Conservation (phyloP, 2,113 vertebrate genomes). For the Alligator sinensis region DNA sequence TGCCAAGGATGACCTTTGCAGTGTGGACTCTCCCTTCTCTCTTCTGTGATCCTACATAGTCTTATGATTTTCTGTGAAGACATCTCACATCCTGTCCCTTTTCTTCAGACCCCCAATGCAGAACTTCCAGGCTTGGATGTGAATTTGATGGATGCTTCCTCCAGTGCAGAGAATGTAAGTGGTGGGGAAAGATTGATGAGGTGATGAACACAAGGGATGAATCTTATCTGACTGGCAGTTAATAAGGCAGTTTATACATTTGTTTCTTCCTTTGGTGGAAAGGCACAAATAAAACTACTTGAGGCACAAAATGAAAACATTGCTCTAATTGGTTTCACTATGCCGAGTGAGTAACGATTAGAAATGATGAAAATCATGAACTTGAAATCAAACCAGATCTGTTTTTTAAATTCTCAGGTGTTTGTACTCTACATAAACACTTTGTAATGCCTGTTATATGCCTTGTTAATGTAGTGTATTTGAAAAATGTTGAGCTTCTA, state of each 20-base stretch:
- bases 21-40: not conserved
- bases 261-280: too few species aligned
- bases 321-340: not conserved
- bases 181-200: fast-evolving
- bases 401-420: not conserved
- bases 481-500: not conserved
- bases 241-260: too few species aligned
- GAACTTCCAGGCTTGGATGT: conserved; percentile 68
- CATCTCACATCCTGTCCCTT: not conserved
- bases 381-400: not conserved
- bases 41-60: not conserved
- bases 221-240: not conserved
- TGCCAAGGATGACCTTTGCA: not conserved
- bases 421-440: not conserved
- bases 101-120: conserved; percentile 61
- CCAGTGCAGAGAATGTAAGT: conserved; percentile 65
- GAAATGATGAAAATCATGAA: not conserved
- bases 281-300: not conserved
- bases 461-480: not conserved
- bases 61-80: not conserved
- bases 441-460: too few species aligned
- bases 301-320: not conserved
- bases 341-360: not conserved
- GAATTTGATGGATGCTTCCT: conserved; percentile 45
- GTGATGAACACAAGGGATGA: not conserved